Evolutionary conservation across 2,888 invertebrate genomes (phyloP), one percentile per base, ranked within the genome.

Genomic region (Diaprepes abbreviatus): DNA sequence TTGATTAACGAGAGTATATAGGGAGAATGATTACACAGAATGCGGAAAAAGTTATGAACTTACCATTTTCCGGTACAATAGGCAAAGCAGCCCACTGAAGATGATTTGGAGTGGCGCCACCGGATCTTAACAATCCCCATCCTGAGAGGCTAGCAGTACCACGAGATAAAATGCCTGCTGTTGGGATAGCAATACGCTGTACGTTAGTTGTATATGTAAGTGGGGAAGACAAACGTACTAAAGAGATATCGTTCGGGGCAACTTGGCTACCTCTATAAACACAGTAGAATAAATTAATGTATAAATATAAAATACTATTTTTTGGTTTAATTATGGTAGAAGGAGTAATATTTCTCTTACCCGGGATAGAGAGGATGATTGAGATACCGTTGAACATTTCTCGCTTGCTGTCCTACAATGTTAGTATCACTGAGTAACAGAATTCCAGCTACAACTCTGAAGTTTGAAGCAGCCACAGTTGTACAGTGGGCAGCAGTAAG

Each of bases 181-280:
- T 12, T 7, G 66, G 45, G 28, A 66, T 24, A 36, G 57, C 48
- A 6, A 66, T 50, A 10, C 48, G 57, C 19, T 57, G 43, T 10
- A 58, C 58, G 7, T 45, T 60, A 2, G 6, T 28, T 5, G 17
- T 36, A 33, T 80, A 76, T 0, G 52, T 70, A 45, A 86, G 78
- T 0, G 82, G 77, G 1, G 66, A 68, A 19, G 74, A 71, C 48
- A 88, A 77, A 54, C 81, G 82, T n/a, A 88, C 74, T 2, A 89
- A 74, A 36, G 86, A 87, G 36, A 88, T 85, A 76, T 89, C 88
- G 74, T 87, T 85, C 17, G 84, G 83, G 12, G 78, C 68, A 0
- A 73, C 64, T 4, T 17, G 17, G 35, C 19, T 52, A 40, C 28
- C 63, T 52, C 36, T 38, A 36, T 6, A 9, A 3, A 36, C n/a